These are phyloP conservation scores for Zeugodacus cucurbitae DNA, from an alignment of 1,140 invertebrate species.

Conservation along the genomic window DNA sequence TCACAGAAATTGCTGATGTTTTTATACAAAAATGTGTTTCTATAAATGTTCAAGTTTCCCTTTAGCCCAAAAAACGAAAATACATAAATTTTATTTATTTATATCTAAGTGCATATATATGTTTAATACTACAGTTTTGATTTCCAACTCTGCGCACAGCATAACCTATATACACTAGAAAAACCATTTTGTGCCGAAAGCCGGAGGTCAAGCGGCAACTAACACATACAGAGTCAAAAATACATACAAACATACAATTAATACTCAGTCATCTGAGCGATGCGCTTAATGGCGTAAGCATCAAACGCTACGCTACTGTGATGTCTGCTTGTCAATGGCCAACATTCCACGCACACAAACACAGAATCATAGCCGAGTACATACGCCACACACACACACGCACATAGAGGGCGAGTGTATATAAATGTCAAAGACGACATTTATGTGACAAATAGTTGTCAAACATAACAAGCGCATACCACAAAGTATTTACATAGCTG, in stretches of 20 bases:
- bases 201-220: neutral
- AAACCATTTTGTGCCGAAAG: neutral
- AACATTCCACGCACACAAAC: neutral
- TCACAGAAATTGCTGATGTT: neutral
- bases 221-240: neutral
- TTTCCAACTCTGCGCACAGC: neutral
- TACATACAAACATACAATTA: neutral
- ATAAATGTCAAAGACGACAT: slow-evolving; percentile 23
- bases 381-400: neutral
- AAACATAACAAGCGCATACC: neutral
- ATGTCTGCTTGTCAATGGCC: neutral
- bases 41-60: neutral
- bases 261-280: neutral
- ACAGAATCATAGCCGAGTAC: neutral
- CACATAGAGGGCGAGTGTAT: neutral
- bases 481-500: neutral
- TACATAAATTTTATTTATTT: neutral
- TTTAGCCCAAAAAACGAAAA: neutral
- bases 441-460: slow-evolving; percentile 38
- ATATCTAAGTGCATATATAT: neutral
- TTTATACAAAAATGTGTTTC: neutral
- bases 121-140: neutral
- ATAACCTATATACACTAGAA: neutral
- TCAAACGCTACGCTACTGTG: neutral
- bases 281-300: neutral